Evolutionary conservation across 2,888 invertebrate species (phyloP).

Genomic region (Apoda limacodes): DNA sequence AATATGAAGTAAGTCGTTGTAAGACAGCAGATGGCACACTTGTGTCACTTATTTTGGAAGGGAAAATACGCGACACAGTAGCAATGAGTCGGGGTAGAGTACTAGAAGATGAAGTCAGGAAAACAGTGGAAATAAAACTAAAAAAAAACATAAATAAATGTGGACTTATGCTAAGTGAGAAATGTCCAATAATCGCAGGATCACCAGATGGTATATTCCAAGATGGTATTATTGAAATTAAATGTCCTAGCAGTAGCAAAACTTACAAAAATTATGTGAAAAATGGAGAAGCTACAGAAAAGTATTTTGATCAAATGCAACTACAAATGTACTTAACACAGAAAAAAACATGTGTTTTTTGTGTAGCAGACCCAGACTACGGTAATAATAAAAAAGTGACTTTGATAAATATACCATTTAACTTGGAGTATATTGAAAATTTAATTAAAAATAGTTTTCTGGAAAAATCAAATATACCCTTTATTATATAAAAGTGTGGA

Average conservation of each 20-base stretch:
- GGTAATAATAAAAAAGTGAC: constrained; percentile 1
- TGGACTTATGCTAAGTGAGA: constrained; percentile 2
- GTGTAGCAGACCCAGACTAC: constrained; percentile 10
- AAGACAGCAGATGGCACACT: background rate
- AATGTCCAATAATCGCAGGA: constrained; percentile 8
- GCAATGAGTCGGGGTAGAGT: background rate
- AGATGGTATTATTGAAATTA: constrained; percentile 8
- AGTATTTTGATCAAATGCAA: constrained; percentile 7
- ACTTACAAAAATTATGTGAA: constrained; percentile 7
- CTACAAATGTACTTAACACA: constrained; percentile 10
- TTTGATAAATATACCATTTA: constrained; percentile 2
- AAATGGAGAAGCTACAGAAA: constrained; percentile 5
- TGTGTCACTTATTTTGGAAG: constrained; percentile 10
- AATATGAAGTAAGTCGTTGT: constrained; percentile 2
- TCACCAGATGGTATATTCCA: constrained; percentile 9
- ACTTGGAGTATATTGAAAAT: constrained; percentile 5
- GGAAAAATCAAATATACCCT: background rate
- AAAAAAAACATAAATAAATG: constrained; percentile 1
- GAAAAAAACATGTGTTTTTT: constrained; percentile 7
- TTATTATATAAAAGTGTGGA: background rate
- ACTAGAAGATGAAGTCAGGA: background rate
- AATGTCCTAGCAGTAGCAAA: constrained; percentile 8
- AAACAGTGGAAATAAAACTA: constrained; percentile 1
- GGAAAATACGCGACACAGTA: constrained; percentile 21
- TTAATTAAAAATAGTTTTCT: background rate